Conservation (phyloP, 2,113 vertebrate genomes). For the Morone chrysops region DNA sequence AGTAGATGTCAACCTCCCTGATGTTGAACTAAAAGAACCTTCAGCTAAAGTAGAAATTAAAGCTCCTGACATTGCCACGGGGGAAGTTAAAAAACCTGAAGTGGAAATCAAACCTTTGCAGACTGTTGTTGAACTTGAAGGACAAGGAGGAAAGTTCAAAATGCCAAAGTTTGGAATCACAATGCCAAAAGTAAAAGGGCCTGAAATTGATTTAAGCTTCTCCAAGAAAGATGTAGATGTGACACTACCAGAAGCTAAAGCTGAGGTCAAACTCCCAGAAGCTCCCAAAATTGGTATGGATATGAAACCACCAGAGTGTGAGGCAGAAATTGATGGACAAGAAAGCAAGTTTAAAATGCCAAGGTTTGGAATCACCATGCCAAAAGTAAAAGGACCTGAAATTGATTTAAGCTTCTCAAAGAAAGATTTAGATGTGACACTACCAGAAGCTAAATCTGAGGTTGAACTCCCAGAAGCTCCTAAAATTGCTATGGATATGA, state of each 20-base stretch:
- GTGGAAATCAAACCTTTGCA: slow-evolving; percentile 39
- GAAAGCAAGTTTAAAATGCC: slow-evolving; percentile 68
- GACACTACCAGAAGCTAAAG: slow-evolving; percentile 1
- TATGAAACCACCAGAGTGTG: not conserved
- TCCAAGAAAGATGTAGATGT: slow-evolving; percentile 36
- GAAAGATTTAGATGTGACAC: slow-evolving; percentile 47
- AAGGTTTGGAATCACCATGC: slow-evolving; percentile 58
- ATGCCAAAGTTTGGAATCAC: slow-evolving; percentile 55
- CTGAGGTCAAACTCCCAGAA: not conserved
- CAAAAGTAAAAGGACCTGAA: slow-evolving; percentile 62
- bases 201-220: slow-evolving; percentile 36
- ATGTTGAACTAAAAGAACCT: not conserved
- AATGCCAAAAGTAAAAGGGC: slow-evolving; percentile 51
- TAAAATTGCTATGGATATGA: not conserved
- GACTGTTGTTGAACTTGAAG: slow-evolving; percentile 21
- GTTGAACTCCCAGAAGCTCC: not conserved
- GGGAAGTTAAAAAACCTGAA: slow-evolving; percentile 34
- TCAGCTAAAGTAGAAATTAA: slow-evolving; percentile 22
- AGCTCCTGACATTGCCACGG: not conserved
- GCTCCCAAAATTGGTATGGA: not conserved
- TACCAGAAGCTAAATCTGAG: slow-evolving; percentile 30
- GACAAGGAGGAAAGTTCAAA: slow-evolving; percentile 48
- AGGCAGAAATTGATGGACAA: slow-evolving; percentile 22
- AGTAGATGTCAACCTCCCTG: slow-evolving; percentile 5
- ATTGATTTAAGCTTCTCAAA: slow-evolving; percentile 50